Evolutionary conservation across 2,888 invertebrate species (phyloP).

Genomic region (Pseudanteris insignis): DNA sequence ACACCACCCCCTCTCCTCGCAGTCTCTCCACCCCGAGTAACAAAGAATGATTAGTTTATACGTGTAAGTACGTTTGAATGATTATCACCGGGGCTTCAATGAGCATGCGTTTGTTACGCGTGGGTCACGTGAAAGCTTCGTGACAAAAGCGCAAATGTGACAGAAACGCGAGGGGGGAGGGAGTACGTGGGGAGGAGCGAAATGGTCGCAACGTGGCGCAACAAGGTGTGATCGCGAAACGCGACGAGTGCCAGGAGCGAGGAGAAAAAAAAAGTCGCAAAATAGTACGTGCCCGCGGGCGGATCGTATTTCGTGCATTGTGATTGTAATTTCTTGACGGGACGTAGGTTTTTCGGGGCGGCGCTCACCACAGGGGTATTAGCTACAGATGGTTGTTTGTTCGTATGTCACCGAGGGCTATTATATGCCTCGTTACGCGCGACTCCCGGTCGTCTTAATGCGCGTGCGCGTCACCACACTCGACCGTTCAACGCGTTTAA

Average conservation of each 20-base stretch:
- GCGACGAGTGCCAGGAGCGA: slow-evolving; percentile 33
- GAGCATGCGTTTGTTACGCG: too few species aligned
- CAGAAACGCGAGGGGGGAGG: slow-evolving; percentile 47
- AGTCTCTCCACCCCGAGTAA: too few species aligned
- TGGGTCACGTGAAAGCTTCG: neutral
- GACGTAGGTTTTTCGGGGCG: slow-evolving; percentile 66
- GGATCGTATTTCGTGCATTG: slow-evolving; percentile 66
- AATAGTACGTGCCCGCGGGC: slow-evolving; percentile 62
- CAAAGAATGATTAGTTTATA: too few species aligned
- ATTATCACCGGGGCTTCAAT: neutral
- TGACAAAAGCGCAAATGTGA: slow-evolving; percentile 53
- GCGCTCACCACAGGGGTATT: slow-evolving; percentile 64
- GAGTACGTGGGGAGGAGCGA: too few species aligned
- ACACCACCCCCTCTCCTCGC: too few species aligned
- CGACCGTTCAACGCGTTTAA: slow-evolving; percentile 37
- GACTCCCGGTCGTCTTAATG: slow-evolving; percentile 53
- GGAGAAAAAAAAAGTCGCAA: slow-evolving; percentile 36
- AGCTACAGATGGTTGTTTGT: slow-evolving; percentile 66
- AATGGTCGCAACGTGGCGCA: slow-evolving; percentile 6
- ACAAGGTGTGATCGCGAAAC: slow-evolving; percentile 41
- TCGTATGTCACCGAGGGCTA: slow-evolving; percentile 63
- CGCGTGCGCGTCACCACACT: slow-evolving; percentile 20
- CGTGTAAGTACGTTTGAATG: too few species aligned
- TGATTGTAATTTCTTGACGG: slow-evolving; percentile 66
- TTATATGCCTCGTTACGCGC: slow-evolving; percentile 66